Base-by-base conservation (phyloP, 1,140 invertebrate species). In the Neodiprion fabricii region DNA sequence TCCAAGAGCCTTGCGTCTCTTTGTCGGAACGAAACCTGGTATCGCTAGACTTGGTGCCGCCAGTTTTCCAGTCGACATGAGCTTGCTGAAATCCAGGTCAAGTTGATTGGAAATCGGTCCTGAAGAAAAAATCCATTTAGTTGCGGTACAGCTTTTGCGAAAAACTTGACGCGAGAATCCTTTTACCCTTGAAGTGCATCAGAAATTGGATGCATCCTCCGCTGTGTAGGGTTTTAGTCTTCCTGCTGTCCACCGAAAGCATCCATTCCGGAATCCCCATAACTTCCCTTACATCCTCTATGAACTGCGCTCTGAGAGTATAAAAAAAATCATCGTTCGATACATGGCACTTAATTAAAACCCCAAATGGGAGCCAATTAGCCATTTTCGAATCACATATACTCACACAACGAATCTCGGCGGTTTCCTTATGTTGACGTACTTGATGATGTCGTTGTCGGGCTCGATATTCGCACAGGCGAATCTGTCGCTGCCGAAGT, bases 381-480 rank as follows among this genome's bases (percentile, higher is more conserved):
- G 1, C 17, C 17, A n/a, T 66, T 66, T 66, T n/a, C 14, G 17
- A 66, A 66, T 66, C 17, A 70, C 3, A 67, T 53, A 66, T 67
- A 91, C 94, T 93, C 90, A 97, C 95, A 95, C 89, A 17, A 96
- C 95, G 84, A 98, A 98, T 85, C 94, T 90, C 1, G 96, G 95
- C 67, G 95, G 93, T 85, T 95, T 96, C 82, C 94, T 92, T 21
- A 98, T 92, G 81, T 96, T 97, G 1, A 94, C 93, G 86, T 96
- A 97, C 85, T 96, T 97, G 65, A 97, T 93, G 70, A 97, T 95
- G 85, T 97, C 95, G 84, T 96, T 93, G 85, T 98, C 96, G 1
- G 95, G 95, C 80, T 95, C 92, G 74, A 98, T 96, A 84, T 98
- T 98, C 67, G 96, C 96, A 86, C 97, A 98, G 11, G 96, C 96